Base-by-base conservation (phyloP, 2,113 vertebrate species). In the Ceyx cyanopectus region DNA sequence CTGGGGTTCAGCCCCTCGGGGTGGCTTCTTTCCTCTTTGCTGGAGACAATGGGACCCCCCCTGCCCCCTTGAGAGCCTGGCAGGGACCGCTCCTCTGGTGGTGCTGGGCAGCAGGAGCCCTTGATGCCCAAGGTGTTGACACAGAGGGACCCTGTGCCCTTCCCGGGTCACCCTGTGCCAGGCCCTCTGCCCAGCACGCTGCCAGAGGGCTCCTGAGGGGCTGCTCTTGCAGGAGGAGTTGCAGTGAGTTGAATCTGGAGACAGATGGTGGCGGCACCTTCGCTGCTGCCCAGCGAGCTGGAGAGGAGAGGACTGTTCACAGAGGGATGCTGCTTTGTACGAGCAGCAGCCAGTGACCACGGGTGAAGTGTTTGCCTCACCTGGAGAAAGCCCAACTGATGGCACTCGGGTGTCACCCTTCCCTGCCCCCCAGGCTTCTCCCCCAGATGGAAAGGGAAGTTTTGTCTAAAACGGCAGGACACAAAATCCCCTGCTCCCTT, bases 1-100 rank as follows among this genome's bases (percentile, higher is more conserved):
- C 34, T 46, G 79, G 41, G 9, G 29, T 26, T 21, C 29, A 17
- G 29, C 62, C 89, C 26, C 19, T 7, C 2, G 48, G 48, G 23
- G 56, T 16, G 1, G 41, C 17, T 48, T 46, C 29, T 30, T 10
- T 17, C 18, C 45, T 68, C 53, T n/a, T 23, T 32, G 62, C 29
- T 14, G 15, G 13, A 56, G 62, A 27, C 40, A 11, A 4, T 2
- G 6, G 23, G 48, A 79, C 20, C 23, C 27, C 23, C 24, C 46
- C 21, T 6, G 20, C 9, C 24, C 10, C 13, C 43, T 16, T 12
- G 2, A 21, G 34, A 12, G 5, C 7, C 6, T 0, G 51, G 46
- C 24, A 22, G 45, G 74, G 32, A 15, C 7, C 0, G 0, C 11
- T 46, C 5, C 22, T 62, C 15, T 24, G 6, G 22, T 6, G 21